Evolutionary conservation across 2,113 vertebrate species (phyloP).

Genomic region (Arvicanthis niloticus): DNA sequence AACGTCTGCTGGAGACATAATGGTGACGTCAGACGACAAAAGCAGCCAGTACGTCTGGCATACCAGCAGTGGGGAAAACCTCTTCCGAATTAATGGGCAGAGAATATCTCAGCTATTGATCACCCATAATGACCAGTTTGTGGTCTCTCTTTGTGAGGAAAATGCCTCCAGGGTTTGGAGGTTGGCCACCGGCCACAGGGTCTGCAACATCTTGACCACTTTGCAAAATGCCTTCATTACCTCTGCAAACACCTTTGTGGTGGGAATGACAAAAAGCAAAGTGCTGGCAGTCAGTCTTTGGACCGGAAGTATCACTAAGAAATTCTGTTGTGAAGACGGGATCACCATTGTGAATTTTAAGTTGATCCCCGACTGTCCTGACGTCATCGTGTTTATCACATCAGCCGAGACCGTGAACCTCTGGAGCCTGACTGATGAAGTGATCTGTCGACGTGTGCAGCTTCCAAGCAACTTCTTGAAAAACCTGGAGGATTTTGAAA

Average conservation of each 20-base stretch:
- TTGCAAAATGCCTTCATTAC: constrained; percentile 98
- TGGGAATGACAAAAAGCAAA: constrained; percentile 97
- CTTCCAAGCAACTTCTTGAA: constrained; percentile 96
- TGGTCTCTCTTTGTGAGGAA: constrained; percentile 98
- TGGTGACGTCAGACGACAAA: constrained; percentile 98
- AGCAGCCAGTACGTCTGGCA: constrained; percentile 99
- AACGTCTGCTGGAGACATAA: constrained; percentile 95
- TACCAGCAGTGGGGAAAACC: constrained; percentile 95
- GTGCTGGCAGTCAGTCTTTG: constrained; percentile 97
- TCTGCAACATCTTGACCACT: constrained; percentile 98
- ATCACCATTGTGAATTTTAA: constrained; percentile 96
- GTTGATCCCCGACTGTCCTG: constrained; percentile 97
- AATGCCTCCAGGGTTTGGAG: constrained; percentile 98
- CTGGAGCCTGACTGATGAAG: constrained; percentile 98
- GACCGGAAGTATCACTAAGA: constrained; percentile 99
- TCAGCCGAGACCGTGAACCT: constrained; percentile 96
- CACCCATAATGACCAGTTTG: constrained; percentile 99
- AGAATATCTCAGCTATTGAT: constrained; percentile 97
- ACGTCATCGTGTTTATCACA: constrained; percentile 96
- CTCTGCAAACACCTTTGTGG: constrained; percentile 97
- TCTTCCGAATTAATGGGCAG: constrained; percentile 98
- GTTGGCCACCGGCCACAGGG: constrained; percentile 96
- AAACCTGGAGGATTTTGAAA: constrained; percentile 97
- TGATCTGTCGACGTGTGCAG: constrained; percentile 95
- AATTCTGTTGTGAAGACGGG: constrained; percentile 97